These are phyloP conservation scores for Ips typographus DNA, from an alignment of 1,140 invertebrate species.

Conservation along the genomic window DNA sequence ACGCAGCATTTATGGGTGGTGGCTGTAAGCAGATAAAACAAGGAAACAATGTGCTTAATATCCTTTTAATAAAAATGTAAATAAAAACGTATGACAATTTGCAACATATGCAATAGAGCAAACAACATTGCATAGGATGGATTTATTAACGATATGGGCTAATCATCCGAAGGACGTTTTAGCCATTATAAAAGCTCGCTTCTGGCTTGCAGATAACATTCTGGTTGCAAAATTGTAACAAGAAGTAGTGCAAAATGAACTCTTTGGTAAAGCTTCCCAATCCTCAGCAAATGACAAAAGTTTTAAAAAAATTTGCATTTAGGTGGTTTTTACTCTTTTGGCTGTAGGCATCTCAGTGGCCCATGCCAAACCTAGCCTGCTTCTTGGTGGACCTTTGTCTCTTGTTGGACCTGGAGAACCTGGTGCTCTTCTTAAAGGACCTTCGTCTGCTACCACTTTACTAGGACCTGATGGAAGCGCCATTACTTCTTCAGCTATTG, in stretches of 20 bases:
- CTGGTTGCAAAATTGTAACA: no score
- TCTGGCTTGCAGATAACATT: no score
- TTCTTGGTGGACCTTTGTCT: neutral
- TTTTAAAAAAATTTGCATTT: neutral
- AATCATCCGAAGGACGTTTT: conserved; percentile 10
- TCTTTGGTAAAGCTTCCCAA: conserved; percentile 6
- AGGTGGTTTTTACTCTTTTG: neutral
- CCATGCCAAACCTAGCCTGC: neutral
- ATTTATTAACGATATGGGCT: conserved; percentile 6
- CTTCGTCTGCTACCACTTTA: conserved; percentile 31
- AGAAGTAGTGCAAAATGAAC: conserved; percentile 8
- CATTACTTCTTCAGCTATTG: conserved; percentile 27
- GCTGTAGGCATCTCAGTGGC: neutral
- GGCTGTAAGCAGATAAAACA: conserved; percentile 7
- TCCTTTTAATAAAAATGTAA: conserved; percentile 1
- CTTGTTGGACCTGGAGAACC: conserved; percentile 27
- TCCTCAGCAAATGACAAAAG: neutral
- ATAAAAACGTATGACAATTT: conserved; percentile 2
- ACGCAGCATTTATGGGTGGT: conserved; percentile 13
- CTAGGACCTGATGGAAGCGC: conserved; percentile 39
- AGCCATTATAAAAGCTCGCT: conserved; percentile 12
- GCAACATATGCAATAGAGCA: neutral
- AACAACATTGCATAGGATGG: conserved; percentile 9
- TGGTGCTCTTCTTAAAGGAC: conserved; percentile 35
- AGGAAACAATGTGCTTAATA: conserved; percentile 1